Evolutionary conservation across 1,140 invertebrate genomes (phyloP), one percentile per base, ranked within the genome.

Genomic region (Trichomalopsis sarcophagae): DNA sequence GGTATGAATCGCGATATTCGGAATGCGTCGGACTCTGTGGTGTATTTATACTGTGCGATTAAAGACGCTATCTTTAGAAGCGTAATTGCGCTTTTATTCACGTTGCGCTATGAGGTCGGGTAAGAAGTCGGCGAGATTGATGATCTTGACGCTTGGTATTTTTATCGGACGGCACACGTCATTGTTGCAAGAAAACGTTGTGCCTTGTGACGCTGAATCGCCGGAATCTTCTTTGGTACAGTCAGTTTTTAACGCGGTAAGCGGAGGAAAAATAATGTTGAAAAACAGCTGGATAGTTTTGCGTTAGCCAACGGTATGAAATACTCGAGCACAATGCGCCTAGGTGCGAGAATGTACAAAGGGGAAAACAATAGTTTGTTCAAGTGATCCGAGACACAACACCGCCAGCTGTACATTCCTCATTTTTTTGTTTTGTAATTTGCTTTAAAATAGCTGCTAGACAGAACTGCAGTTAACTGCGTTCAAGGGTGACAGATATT

Each of bases 1-100:
- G 93, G 95, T 95, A 91, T 91, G 55, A 62, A n/a, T 62, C 47
- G 21, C 21, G 1, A 55, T 55, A 55, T 55, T 21, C 21, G 55
- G 55, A 62, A 62, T 62, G 55, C 55, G 27, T 10, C 27, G 27
- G 27, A 27, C 27, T 27, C 14, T 73, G 69, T 36, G 33, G 33
- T 44, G 40, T 44, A 10, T 44, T 44, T 44, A 44, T 74, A 7
- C 27, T 30, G 27, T 10, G 44, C 33, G 69, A 73, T 30, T 0
- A 13, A 11, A 73, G 69, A 13, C 3, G 23, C 69, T 73, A 73
- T 73, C 23, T 73, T 73, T 73, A 73, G 69, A 73, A 7, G 11
- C 6, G 55, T n/a, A 62, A 62, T 62, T 62, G 55, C 4, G 1
- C 21, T n/a, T 62, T 17, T 0, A 44, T 44, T 14, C 13, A 21